A percentile compares a stretch with the other conserved stretches of the same genome.
Evolutionary conservation across 2,797 vertebrate species (phyloP).

Genomic region (Propithecus deckenii): DNA sequence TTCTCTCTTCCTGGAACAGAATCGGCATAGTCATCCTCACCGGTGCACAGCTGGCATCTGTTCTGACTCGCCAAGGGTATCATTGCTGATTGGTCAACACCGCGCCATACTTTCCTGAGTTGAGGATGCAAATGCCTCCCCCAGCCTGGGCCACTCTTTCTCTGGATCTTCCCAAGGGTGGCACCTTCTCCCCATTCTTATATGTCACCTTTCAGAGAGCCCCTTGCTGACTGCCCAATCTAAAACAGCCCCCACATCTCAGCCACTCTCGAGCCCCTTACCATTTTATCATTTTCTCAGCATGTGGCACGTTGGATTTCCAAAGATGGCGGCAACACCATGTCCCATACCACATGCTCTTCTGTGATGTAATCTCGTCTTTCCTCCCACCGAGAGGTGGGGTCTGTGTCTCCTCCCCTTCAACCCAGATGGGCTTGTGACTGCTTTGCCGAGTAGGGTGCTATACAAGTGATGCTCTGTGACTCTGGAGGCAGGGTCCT

Average conservation of each 20-base stretch:
- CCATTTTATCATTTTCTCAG: background rate
- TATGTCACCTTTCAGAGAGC: background rate
- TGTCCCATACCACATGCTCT: background rate
- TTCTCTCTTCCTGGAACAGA: background rate
- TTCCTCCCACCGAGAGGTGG: background rate
- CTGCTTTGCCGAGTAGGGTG: background rate
- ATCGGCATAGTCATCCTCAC: accelerated
- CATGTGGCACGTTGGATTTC: background rate
- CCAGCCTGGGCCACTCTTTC: background rate
- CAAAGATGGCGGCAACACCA: accelerated
- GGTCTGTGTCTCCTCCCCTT: background rate
- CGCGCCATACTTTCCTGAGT: accelerated
- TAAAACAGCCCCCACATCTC: background rate
- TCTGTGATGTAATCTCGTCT: background rate
- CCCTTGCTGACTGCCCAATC: background rate
- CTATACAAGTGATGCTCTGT: background rate
- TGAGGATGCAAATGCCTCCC: background rate
- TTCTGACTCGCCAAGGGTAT: background rate
- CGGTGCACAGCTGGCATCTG: accelerated
- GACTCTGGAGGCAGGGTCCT: background rate
- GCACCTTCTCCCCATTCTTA: background rate
- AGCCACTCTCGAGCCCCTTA: accelerated
- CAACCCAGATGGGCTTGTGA: no score
- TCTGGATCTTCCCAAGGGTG: background rate
- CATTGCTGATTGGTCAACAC: accelerated